Evolutionary conservation across 2,888 invertebrate species (phyloP), one percentile per base, ranked within the genome.

Genomic region (Terebella lapidaria): DNA sequence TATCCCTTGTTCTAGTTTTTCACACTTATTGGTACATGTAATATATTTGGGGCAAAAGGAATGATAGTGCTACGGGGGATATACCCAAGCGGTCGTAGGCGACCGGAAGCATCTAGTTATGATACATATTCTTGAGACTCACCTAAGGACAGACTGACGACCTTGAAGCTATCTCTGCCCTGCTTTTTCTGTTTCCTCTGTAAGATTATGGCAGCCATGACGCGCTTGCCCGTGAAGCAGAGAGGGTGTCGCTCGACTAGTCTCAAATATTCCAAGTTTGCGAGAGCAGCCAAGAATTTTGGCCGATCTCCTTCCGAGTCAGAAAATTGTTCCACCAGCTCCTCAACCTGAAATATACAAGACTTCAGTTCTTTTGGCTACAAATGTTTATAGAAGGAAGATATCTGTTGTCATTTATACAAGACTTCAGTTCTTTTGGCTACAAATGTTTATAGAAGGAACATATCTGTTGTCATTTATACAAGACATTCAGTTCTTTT

Each of bases 181-280:
- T 67, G 66, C 58, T 76, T 76, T 28, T 72, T 70, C 27, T 69
- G 68, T 2, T 69, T 69, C 29, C 68, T 70, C 60, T 77, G 76
- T 80, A 81, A 78, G n/a, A 81, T 73, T 22, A 81, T 70, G 26
- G 78, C 80, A 49, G 81, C 80, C 22, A 81, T 71, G 25, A 81
- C 78, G 64, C 80, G 80, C 0, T 80, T 70, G 1, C 81, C 81
- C 27, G 78, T 72, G 58, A 79, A 60, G 27, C 30, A 51, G 30
- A 51, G 51, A 15, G 61, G 63, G 26, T 58, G 57, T 35, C 46
- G 57, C 27, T 75, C 75, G 22, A 76, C 75, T 46, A 78, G 68
- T 25, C 70, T 67, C 62, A 77, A 77, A 65, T 79, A 81, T 22
- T 74, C 74, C 58, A 74, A 72, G 66, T 81, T 80, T 42, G 74